Base-by-base conservation (phyloP, 2,113 vertebrate species). In the Himantopus leucocephalus region DNA sequence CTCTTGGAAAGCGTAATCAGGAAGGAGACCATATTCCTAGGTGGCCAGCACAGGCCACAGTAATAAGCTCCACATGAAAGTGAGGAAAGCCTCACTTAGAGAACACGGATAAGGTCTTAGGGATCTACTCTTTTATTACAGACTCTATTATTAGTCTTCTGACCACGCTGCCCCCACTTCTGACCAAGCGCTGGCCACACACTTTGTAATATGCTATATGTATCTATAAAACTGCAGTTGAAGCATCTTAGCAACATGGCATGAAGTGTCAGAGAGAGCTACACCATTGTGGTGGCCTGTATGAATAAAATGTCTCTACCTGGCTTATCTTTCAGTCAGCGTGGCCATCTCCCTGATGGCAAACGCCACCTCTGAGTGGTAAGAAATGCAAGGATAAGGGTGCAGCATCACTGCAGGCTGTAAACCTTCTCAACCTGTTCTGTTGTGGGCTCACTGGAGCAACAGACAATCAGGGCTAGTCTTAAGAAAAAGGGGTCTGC, bases 361-460 rank as follows among this genome's bases (percentile, higher is more conserved):
- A 66, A 84, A 48, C 20, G 27, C 21, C 23, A 21, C 9, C 66
- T 43, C 19, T 32, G 21, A 22, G n/a, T 6, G 20, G 7, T 20
- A 70, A 48, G 39, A 64, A 85, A 60, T 15, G 10, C 12, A 60
- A 56, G 20, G 27, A 64, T 13, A 12, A 71, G 5, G 10, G 4
- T 4, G 1, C 55, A 79, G 14, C 27, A 32, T 17, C n/a, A 11
- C 12, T 74, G 14, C 22, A 32, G 5, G 37, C 0, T 1, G 5
- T 50, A 60, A 70, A 70, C 16, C 27, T 70, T 64, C n/a, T 43
- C 37, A 59, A 48, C 8, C 6, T 2, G 29, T 50, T 60, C 53
- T 35, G 26, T 34, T n/a, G 60, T 18, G 30, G 11, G 7, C 5
- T 66, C 9, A 19, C 18, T 75, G 55, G 11, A 83, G 26, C 26